phyloP scores from a whole-genome alignment of 1,140 invertebrate genomes.

The Pollicipes pollicipes region DNA sequence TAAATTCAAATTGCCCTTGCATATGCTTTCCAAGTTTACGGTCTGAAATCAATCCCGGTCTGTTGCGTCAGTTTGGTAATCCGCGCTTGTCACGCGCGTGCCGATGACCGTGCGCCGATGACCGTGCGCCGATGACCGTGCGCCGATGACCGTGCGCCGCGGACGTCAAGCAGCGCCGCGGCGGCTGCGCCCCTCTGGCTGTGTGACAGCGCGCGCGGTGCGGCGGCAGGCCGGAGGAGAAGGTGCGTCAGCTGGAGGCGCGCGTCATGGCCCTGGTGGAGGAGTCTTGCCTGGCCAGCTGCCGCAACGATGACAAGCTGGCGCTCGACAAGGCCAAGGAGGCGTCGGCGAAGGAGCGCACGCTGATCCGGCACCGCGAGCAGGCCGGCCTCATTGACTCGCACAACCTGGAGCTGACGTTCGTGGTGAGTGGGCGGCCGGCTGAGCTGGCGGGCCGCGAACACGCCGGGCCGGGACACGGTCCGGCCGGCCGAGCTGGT shows the following conservation, averaged over 20 bases:
- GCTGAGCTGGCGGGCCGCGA: constrained; percentile 74
- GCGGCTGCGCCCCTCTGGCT: too few relatives aligned
- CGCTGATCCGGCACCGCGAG: constrained; percentile 60
- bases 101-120: too few relatives aligned
- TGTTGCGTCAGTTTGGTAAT: too few relatives aligned
- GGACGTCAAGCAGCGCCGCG: too few relatives aligned
- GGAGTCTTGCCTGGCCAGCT: constrained; percentile 50
- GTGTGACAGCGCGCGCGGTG: too few relatives aligned
- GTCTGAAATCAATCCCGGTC: too few relatives aligned
- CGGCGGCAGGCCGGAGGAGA: constrained; percentile 58
- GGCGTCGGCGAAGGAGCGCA: constrained; percentile 76
- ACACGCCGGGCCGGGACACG: constrained; percentile 83
- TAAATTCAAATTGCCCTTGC: too few relatives aligned
- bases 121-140: too few relatives aligned
- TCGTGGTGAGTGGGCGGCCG: constrained; percentile 42
- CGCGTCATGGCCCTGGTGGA: constrained; percentile 69
- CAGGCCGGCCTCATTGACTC: constrained; percentile 68
- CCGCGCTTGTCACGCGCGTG: too few relatives aligned
- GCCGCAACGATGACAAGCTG: constrained; percentile 39
- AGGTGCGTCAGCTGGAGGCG: constrained; percentile 58
- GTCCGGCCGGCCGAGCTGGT: too few relatives aligned
- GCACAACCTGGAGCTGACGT: constrained; percentile 85
- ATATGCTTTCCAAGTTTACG: too few relatives aligned
- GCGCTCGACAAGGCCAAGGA: constrained; percentile 89
- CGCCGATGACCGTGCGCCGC: too few relatives aligned